Base-by-base conservation (phyloP, 2,888 invertebrate genomes). In the Pycnomerus fuliginosus region DNA sequence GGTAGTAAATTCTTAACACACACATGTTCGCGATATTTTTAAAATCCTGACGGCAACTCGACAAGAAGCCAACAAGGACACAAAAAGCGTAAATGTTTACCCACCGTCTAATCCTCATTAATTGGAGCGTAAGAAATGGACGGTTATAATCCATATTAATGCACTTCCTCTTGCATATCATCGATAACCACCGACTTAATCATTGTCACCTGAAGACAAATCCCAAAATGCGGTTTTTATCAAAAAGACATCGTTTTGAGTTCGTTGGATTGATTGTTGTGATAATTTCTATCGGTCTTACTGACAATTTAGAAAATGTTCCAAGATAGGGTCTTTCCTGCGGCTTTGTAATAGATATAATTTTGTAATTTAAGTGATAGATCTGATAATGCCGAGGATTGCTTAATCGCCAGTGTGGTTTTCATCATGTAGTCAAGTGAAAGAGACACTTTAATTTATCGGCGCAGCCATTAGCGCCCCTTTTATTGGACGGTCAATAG, bases 311-410 rank as follows among this genome's bases (percentile, higher is more conserved):
- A 14, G 24, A 16, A 33, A 32, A 40, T 31, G 7, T 25, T 24
- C 32, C 24, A 3, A 4, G 30, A 38, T 34, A 24, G 25, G 16
- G 24, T 12, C 15, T 15, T 34, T 20, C 23, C 12, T 22, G 10
- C 12, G 11, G 13, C n/a, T 22, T 22, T 13, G 14, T 30, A 38
- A 38, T 30, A 35, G 34, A 29, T 15, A 35, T 34, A 42, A 42
- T 42, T 42, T 35, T 28, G 41, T 42, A 42, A 42, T 42, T 42
- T 42, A 28, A 24, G 33, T 13, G 15, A 10, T 25, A 28, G 41
- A 42, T 42, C 41, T 29, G 41, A 42, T 42, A 42, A 42, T 35
- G 20, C 24, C 23, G 13, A 11, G 24, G 41, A 42, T 42, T 35
- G 41, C 34, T 41, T 41, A 39, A 39, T 39, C 39, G 24, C 15